A percentile compares a stretch with the other conserved stretches of the same genome.
Conservation (phyloP, 2,797 vertebrate species). For the Notoglanidium macrostoma region DNA sequence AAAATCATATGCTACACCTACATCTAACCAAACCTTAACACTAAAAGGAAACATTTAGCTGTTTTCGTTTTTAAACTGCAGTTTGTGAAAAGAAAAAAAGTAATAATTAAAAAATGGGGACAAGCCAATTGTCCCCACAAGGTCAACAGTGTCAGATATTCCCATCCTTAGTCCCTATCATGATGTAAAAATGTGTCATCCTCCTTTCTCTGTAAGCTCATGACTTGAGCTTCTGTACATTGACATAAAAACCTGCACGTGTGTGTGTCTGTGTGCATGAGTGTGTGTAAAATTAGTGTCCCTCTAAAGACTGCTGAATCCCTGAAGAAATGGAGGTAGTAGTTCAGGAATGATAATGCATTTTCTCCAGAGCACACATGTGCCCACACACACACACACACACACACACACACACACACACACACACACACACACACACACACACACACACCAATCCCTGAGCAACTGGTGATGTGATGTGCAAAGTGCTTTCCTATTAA, state of each 20-base stretch:
- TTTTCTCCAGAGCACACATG: conserved; percentile 29
- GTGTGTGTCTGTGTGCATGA: conserved; percentile 46
- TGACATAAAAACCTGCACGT: conserved; percentile 39
- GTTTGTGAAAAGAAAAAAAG: not conserved
- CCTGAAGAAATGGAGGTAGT: conserved; percentile 49
- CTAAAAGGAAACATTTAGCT: too few species aligned
- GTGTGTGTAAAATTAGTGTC: conserved; percentile 54
- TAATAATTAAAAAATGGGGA: not conserved
- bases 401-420: conserved; percentile 11
- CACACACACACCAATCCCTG: conserved; percentile 12
- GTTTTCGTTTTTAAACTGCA: not conserved
- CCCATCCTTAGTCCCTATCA: too few species aligned
- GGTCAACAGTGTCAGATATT: not conserved
- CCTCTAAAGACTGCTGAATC: conserved; percentile 44
- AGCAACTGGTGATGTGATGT: conserved; percentile 18
- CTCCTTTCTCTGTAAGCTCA: conserved; percentile 18
- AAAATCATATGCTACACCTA: not conserved
- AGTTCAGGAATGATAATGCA: conserved; percentile 39
- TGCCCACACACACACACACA: conserved; percentile 17
- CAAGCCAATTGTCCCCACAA: not conserved
- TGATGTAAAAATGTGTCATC: not conserved
- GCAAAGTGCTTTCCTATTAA: conserved; percentile 36
- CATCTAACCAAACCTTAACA: not conserved
- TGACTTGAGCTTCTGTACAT: conserved; percentile 46
- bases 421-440: conserved; percentile 24